phyloP scores from a whole-genome alignment of 2,797 vertebrate species.

The Dermochelys coriacea region DNA sequence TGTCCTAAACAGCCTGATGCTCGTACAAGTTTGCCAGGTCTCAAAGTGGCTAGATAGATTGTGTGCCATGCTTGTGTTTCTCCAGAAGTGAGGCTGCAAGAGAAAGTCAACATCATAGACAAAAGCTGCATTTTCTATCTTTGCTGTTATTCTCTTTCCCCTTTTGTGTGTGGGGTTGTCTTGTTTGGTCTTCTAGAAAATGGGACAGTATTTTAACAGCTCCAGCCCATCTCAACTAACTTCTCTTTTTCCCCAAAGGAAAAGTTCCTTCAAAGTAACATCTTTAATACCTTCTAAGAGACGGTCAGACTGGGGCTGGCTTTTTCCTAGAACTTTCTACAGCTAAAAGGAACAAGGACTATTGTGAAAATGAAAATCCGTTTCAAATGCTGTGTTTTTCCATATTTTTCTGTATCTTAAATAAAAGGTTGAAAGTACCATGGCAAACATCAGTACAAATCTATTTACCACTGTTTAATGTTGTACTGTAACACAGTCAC shows the following conservation, averaged over 20 bases:
- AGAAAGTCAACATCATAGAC: not conserved
- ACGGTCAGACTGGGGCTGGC: no score
- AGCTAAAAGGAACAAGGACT: no score
- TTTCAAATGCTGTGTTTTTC: no score
- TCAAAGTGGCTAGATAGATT: not conserved
- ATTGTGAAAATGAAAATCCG: no score
- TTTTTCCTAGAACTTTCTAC: no score
- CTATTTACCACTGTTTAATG: no score
- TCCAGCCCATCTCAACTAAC: not conserved
- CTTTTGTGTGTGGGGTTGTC: not conserved
- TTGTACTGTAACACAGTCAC: no score
- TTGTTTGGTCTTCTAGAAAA: not conserved
- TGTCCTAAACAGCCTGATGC: not conserved
- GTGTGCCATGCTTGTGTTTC: not conserved
- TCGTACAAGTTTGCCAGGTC: not conserved
- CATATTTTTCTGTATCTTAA: no score
- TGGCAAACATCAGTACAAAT: no score
- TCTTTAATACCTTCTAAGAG: not conserved
- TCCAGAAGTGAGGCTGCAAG: not conserved
- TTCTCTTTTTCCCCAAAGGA: not conserved
- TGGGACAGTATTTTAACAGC: not conserved
- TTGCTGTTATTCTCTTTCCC: not conserved
- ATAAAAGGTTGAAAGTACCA: no score
- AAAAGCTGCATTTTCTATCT: not conserved
- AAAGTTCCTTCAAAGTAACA: not conserved